These are phyloP conservation scores for Cinclus mexicanus DNA, from an alignment of 2,113 vertebrate species.

Conservation along the genomic window DNA sequence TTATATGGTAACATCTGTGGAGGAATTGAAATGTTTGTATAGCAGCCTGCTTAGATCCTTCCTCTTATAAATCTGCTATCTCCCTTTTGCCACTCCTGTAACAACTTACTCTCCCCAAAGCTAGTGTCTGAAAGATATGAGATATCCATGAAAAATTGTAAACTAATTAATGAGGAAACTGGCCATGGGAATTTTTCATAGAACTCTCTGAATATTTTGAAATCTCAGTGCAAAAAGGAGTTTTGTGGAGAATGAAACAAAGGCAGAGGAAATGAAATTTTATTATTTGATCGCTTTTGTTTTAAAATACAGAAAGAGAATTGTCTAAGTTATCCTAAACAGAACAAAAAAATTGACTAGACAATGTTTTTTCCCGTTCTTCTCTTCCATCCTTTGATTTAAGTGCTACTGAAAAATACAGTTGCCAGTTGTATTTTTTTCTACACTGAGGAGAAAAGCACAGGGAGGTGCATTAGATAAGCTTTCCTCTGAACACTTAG, in stretches of 20 bases:
- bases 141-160: not conserved
- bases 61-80: not conserved
- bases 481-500: not conserved
- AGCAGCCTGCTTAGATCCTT: not conserved
- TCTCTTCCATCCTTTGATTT: not conserved
- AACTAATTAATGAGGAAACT: not conserved
- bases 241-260: not conserved
- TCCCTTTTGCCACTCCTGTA: not conserved
- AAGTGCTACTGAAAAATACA: not conserved
- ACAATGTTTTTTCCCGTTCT: not conserved
- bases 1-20: not conserved
- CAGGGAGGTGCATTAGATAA: not conserved
- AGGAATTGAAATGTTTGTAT: not conserved
- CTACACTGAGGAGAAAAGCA: not conserved
- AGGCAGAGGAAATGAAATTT: not conserved
- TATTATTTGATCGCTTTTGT: not conserved
- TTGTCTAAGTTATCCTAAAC: not conserved
- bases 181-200: not conserved
- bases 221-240: not conserved
- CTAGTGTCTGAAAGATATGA: not conserved
- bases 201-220: not conserved
- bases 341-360: not conserved
- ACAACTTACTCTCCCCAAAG: not conserved
- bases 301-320: not conserved
- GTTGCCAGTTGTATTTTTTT: not conserved